phyloP scores from a whole-genome alignment of 2,113 vertebrate genomes.

The Chrysochloris asiatica region DNA sequence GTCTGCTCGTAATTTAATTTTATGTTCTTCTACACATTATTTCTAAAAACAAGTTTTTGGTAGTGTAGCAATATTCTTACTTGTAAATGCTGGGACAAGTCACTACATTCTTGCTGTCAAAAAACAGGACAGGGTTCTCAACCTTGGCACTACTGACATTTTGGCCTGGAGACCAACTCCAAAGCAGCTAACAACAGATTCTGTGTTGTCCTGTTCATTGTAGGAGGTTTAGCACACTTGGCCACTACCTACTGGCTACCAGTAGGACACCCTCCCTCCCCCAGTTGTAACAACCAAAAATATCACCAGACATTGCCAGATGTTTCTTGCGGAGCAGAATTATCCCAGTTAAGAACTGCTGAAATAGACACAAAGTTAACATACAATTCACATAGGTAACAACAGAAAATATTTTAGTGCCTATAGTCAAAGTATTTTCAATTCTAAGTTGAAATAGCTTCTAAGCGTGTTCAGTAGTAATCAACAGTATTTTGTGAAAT shows the following conservation, averaged over 20 bases:
- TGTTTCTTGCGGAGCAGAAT: background rate
- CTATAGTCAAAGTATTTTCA: background rate
- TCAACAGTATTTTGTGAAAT: slow-evolving; percentile 16
- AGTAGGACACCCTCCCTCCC: background rate
- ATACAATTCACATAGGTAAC: background rate
- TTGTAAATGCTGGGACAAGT: slow-evolving; percentile 33
- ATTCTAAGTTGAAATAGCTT: background rate
- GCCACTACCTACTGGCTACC: background rate
- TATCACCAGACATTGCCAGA: background rate
- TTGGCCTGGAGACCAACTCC: background rate
- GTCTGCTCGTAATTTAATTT: background rate
- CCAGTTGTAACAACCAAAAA: background rate
- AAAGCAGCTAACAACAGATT: background rate
- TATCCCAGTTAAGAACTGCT: background rate
- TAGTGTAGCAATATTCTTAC: slow-evolving; percentile 30
- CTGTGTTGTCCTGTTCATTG: background rate
- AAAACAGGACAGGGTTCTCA: background rate
- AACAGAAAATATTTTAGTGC: background rate
- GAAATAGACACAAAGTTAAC: slow-evolving; percentile 32
- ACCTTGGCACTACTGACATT: background rate
- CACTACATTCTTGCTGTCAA: background rate
- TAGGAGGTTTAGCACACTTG: background rate
- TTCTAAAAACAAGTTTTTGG: background rate
- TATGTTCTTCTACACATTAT: background rate
- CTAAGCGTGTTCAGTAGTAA: background rate